phyloP scores from a whole-genome alignment of 2,113 vertebrate species.

The Phylloscopus trochiloides region DNA sequence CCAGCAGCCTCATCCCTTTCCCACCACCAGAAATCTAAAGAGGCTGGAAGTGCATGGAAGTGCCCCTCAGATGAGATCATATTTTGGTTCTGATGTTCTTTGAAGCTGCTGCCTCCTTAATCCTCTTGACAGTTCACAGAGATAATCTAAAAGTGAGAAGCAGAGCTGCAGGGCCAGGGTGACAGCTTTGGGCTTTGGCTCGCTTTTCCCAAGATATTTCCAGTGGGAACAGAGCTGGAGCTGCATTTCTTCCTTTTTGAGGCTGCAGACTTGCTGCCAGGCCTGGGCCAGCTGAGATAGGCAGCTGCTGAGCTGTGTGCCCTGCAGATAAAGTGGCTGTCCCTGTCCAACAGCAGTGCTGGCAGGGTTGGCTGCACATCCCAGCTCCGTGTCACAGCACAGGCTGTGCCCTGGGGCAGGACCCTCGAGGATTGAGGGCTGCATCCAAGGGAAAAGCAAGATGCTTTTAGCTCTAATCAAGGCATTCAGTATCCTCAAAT shows the following conservation, averaged over 20 bases:
- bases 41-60: neutral
- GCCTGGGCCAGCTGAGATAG: neutral
- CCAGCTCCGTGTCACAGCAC: neutral
- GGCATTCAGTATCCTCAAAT: neutral
- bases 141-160: conserved; percentile 3
- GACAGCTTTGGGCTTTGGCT: conserved; percentile 22
- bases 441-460: neutral
- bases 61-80: neutral
- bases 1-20: neutral
- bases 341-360: neutral
- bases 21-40: neutral
- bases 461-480: neutral
- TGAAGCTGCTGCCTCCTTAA: conserved; percentile 20
- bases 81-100: neutral
- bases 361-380: neutral
- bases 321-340: neutral
- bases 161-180: neutral
- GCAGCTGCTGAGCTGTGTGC: neutral
- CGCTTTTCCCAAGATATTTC: neutral
- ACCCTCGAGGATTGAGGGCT: neutral
- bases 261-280: neutral
- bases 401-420: neutral
- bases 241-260: neutral
- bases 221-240: neutral
- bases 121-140: neutral